These are phyloP conservation scores for Leptopterna dolabrata DNA, from an alignment of 2,888 invertebrate genomes.

Conservation along the genomic window DNA sequence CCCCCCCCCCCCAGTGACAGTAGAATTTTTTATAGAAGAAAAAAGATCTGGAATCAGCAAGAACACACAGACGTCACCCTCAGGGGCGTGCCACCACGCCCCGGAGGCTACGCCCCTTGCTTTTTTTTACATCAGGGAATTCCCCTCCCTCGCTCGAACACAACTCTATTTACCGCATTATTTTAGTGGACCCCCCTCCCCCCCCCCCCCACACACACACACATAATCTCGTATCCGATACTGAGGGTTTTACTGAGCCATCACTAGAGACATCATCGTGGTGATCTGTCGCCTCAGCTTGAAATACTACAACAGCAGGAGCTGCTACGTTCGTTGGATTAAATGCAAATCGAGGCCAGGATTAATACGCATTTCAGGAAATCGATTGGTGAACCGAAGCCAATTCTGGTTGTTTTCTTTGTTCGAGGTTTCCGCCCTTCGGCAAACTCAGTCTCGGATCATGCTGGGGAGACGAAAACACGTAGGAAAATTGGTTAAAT, in stretches of 20 bases:
- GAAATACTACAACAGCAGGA: neutral
- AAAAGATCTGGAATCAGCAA: neutral
- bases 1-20: too few relatives aligned
- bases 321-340: constrained; percentile 10
- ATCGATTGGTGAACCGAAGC: constrained; percentile 43
- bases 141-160: constrained; percentile 4
- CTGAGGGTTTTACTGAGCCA: neutral
- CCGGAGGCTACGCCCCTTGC: neutral
- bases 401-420: constrained; percentile 49
- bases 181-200: too few relatives aligned
- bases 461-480: too few relatives aligned
- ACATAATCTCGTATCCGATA: neutral
- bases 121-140: neutral
- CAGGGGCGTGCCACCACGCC: neutral
- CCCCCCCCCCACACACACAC: too few relatives aligned
- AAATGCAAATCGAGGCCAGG: constrained; percentile 36
- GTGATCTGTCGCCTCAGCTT: constrained; percentile 18
- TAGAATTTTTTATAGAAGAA: too few relatives aligned
- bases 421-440: neutral
- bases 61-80: neutral
- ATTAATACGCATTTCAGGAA: constrained; percentile 46
- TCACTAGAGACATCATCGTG: neutral
- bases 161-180: neutral
- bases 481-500: too few relatives aligned
- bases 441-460: neutral